A percentile compares a stretch with the other conserved stretches of the same genome.
phyloP scores from a whole-genome alignment of 2,888 invertebrate species.

The Patella depressa region DNA sequence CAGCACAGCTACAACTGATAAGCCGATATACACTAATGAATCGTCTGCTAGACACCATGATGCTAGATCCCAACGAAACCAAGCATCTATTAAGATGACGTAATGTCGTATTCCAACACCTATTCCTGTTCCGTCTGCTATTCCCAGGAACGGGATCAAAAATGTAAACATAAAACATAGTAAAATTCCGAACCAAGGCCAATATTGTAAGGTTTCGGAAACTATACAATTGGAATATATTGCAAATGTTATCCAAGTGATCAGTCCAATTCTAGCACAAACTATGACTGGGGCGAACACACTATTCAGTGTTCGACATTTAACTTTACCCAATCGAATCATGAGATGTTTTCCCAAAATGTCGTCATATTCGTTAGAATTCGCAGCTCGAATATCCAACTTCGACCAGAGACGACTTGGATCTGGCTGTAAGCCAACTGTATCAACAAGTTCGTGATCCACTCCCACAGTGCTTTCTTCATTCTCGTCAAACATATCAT shows the following conservation, averaged over 20 bases:
- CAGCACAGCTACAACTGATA: not conserved
- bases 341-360: constrained; percentile 42
- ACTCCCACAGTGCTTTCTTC: constrained; percentile 47
- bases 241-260: constrained; percentile 34
- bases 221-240: constrained; percentile 32
- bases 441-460: constrained; percentile 47
- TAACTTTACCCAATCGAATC: constrained; percentile 29
- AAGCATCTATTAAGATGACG: constrained; percentile 35
- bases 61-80: constrained; percentile 35
- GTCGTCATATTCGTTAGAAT: constrained; percentile 39
- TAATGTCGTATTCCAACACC: constrained; percentile 39
- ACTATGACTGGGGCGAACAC: constrained; percentile 23
- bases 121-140: constrained; percentile 44
- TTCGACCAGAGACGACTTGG: constrained; percentile 29
- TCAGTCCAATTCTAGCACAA: constrained; percentile 36
- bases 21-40: constrained; percentile 21
- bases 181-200: constrained; percentile 36
- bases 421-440: constrained; percentile 30
- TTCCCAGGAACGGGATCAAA: constrained; percentile 36
- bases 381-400: constrained; percentile 34
- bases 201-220: not conserved
- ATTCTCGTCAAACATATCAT: constrained; percentile 38
- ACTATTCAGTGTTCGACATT: constrained; percentile 26
- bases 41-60: constrained; percentile 20
- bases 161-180: constrained; percentile 29